phyloP scores from a whole-genome alignment of 2,888 invertebrate genomes.

The Melinaea marsaeus region DNA sequence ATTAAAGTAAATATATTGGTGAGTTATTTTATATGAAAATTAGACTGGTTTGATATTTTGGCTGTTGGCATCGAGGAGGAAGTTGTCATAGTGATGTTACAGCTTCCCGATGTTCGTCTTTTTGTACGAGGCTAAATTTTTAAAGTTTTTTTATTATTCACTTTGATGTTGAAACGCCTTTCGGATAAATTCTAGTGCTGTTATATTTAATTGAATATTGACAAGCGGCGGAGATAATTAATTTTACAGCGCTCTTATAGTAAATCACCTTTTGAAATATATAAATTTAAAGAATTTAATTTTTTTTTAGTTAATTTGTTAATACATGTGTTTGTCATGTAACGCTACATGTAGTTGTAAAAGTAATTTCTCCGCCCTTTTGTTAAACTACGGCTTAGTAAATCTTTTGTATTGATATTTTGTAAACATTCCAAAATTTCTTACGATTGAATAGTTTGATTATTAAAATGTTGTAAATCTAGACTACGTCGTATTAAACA shows the following conservation, averaged over 20 bases:
- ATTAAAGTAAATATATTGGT: background rate
- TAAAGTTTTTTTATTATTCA: slow-evolving; percentile 3
- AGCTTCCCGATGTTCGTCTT: background rate
- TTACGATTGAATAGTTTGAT: slow-evolving; percentile 35
- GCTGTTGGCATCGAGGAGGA: background rate
- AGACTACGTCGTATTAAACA: slow-evolving; percentile 24
- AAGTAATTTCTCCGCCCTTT: slow-evolving; percentile 2
- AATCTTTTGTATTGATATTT: slow-evolving; percentile 31
- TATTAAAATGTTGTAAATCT: slow-evolving; percentile 28
- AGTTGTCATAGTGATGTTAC: background rate
- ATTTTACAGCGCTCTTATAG: slow-evolving; percentile 3
- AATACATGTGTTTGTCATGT: no score
- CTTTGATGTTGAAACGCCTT: slow-evolving; percentile 19
- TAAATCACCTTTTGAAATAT: background rate
- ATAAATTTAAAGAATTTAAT: background rate
- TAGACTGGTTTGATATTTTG: slow-evolving; percentile 2
- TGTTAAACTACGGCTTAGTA: slow-evolving; percentile 12
- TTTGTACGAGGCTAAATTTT: background rate
- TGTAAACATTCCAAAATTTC: slow-evolving; percentile 58
- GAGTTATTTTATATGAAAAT: slow-evolving; percentile 1
- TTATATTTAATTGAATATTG: slow-evolving; percentile 10
- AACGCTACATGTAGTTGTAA: background rate
- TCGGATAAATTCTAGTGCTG: slow-evolving; percentile 20
- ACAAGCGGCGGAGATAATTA: slow-evolving; percentile 1
- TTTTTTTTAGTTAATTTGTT: background rate